A percentile compares a stretch with the other conserved stretches of the same genome.
Evolutionary conservation across 2,888 invertebrate species (phyloP).

Genomic region (Trilocha varians): DNA sequence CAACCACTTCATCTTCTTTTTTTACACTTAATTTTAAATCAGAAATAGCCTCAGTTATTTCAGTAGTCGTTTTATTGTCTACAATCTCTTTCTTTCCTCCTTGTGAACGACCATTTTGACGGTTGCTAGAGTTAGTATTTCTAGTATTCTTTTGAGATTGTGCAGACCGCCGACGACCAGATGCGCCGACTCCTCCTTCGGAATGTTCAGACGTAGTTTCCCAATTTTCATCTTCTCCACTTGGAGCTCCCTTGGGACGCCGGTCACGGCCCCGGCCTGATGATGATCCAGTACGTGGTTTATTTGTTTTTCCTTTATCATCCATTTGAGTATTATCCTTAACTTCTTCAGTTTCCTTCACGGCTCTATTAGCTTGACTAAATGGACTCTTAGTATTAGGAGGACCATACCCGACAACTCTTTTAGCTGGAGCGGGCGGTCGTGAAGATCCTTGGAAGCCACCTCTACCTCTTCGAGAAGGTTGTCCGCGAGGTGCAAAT

Average conservation of each 20-base stretch:
- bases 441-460: constrained; percentile 58
- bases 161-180: constrained; percentile 40
- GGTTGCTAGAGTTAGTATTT: background rate
- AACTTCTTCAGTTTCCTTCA: constrained; percentile 50
- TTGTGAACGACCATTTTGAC: constrained; percentile 39
- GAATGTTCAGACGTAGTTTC: constrained; percentile 90
- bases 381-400: constrained; percentile 86
- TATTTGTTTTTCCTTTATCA: constrained; percentile 78
- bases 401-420: constrained; percentile 85
- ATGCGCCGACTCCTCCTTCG: constrained; percentile 65
- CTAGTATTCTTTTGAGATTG: constrained; percentile 32
- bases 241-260: constrained; percentile 48
- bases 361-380: constrained; percentile 60
- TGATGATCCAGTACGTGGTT: constrained; percentile 79
- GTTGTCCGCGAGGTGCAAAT: constrained; percentile 91
- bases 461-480: constrained; percentile 88
- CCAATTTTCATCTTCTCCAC: constrained; percentile 79
- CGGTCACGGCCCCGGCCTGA: constrained; percentile 68
- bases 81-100: constrained; percentile 41
- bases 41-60: constrained; percentile 55
- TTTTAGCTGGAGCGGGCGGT: constrained; percentile 69
- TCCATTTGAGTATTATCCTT: constrained; percentile 55
- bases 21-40: constrained; percentile 51
- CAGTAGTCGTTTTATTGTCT: constrained; percentile 47
- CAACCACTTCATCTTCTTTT: constrained; percentile 69